Base-by-base conservation (phyloP, 2,888 invertebrate genomes). In the Drosophila borealis region DNA sequence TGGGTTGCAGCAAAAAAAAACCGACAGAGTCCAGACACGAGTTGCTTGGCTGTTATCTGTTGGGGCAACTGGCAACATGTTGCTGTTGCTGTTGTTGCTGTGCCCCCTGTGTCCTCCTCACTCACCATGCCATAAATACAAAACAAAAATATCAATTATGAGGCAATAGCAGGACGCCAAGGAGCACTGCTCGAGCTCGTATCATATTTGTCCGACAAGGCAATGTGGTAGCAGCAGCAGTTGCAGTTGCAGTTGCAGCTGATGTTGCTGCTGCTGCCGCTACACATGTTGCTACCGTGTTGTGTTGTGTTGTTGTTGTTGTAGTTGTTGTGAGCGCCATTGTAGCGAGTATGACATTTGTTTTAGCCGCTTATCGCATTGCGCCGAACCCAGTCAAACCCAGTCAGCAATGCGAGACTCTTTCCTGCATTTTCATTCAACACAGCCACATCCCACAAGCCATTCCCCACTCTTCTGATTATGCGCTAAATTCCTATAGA, bases 201-300 rank as follows among this genome's bases (percentile, higher is more conserved):
- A 79, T 88, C 85, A 86, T 87, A 88, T 86, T 86, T 88, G 88
- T 86, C 74, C 72, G 79, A 86, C 88, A 87, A 73, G 81, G 66
- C 70, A 79, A 57, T 70, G 79, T 74, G 70, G 84, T 74, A 81
- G 80, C 74, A 45, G 62, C 50, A 67, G 64, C 51, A 45, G 60
- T 45, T 60, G 63, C 42, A 34, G 46, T 34, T 45, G 39, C 17
- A 60, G 61, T 45, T 37, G 33, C 39, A 41, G 37, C 13, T 44
- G 50, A 21, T 68, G 74, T 51, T 56, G 50, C 8, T 71, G 67
- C 46, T 69, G 72, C 50, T 60, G 78, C 65, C 45, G 65, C 42
- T 74, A 84, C 85, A 86, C 61, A 83, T 87, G 80, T 84, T 87
- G 85, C 85, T 87, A 85, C 85, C 70, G 85, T 87, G 84, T 75